phyloP scores from a whole-genome alignment of 2,797 vertebrate genomes.

The Myoxocephalus aenaeus region DNA sequence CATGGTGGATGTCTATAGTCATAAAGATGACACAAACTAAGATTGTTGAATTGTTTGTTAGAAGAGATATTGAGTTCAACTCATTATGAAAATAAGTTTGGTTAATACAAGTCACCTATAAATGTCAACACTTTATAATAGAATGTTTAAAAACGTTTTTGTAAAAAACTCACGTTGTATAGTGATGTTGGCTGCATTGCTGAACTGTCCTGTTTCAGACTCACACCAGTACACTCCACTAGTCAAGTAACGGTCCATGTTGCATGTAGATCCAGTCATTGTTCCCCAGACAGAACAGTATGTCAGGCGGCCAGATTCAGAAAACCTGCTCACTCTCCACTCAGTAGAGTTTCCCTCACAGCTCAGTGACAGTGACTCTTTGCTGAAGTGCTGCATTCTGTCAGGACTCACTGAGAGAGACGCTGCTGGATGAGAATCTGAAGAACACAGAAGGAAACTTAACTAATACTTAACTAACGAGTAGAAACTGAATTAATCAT shows the following conservation, averaged over 20 bases:
- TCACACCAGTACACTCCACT: slow-evolving; percentile 66
- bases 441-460: too few species aligned
- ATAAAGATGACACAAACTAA: background rate
- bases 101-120: background rate
- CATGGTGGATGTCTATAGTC: too few species aligned
- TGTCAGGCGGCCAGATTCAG: fast-evolving
- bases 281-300: background rate
- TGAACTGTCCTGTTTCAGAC: slow-evolving; percentile 53
- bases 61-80: background rate
- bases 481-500: too few species aligned
- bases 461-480: too few species aligned
- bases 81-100: background rate
- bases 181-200: slow-evolving; percentile 55
- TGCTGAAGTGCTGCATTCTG: slow-evolving; percentile 55
- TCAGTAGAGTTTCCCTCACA: slow-evolving; percentile 50
- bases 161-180: background rate
- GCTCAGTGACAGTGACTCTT: slow-evolving; percentile 35
- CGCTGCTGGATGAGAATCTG: slow-evolving; percentile 27
- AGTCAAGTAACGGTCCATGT: fast-evolving
- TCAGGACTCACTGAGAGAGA: slow-evolving; percentile 56
- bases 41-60: background rate
- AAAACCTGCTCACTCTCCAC: slow-evolving; percentile 38
- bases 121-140: background rate
- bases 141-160: background rate
- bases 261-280: slow-evolving; percentile 29